Evolutionary conservation across 1,140 invertebrate genomes (phyloP), one percentile per base, ranked within the genome.

Genomic region (Choristoneura fumiferana): DNA sequence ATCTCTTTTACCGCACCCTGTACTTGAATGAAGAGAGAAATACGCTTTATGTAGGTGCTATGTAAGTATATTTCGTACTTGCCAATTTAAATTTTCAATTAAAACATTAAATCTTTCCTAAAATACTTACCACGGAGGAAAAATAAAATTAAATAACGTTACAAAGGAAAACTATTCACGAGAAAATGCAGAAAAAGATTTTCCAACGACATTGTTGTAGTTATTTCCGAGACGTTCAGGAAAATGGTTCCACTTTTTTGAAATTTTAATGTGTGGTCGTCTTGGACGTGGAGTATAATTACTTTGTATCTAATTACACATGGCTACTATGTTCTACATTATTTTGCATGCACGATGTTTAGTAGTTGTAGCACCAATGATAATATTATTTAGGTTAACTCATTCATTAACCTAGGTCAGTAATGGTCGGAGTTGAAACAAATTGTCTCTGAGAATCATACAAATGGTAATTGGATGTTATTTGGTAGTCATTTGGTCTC

Each of bases 31-130:
- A 94, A 78, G 94, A 94, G 76, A 91, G 93, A 76, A 95, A 97
- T 80, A 93, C 93, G 37, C 92, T 98, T 60, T 98, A 96, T 84
- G 95, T 98, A 72, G 97, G 96, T 80, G 96, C 96, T 73, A 98
- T 98, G 97, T 98, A 93, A 97, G 96, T 96, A 86, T 35, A 52
- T 53, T 34, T 45, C 18, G 15, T 33, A 58, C n/a, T 29, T 34
- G 37, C 2, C 6, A 9, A 58, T 35, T 29, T 34, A 17, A 17
- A 29, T 54, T 38, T 34, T n/a, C 15, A 12, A 17, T 43, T 15
- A 17, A 22, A 43, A 17, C 6, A 0, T 1, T 29, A 5, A n/a
- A 8, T 29, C 18, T 12, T 49, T 49, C 22, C 1, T 12, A 8
- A 9, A 29, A 49, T 10, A 22, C 17, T n/a, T 29, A 6, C 22